These are phyloP conservation scores for Taeniopygia guttata DNA, from an alignment of 2,797 vertebrate species.

Conservation along the genomic window DNA sequence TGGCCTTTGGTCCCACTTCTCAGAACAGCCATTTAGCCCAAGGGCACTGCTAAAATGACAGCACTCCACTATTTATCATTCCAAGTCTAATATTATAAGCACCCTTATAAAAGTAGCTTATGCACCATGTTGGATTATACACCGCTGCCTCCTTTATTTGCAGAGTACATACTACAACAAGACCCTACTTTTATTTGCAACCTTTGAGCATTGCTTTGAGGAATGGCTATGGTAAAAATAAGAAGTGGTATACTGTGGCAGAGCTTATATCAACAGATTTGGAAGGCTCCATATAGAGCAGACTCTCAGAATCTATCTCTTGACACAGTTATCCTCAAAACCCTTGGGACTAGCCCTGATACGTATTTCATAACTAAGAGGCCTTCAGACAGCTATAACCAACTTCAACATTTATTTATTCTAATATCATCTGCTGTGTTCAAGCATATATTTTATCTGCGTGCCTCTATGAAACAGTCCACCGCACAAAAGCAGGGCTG, in stretches of 20 bases:
- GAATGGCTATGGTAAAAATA: not conserved
- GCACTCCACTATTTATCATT: not conserved
- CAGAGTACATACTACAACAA: not conserved
- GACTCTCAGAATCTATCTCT: not conserved
- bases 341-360: conserved; percentile 6
- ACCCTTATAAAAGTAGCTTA: not conserved
- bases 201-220: not conserved
- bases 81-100: not conserved
- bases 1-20: not conserved
- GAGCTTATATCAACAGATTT: not conserved
- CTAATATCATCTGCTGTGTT: conserved; percentile 23
- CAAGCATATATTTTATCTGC: conserved; percentile 11
- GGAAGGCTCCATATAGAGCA: not conserved
- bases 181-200: not conserved
- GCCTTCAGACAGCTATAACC: conserved; percentile 50
- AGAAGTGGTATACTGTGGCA: not conserved
- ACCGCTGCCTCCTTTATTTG: not conserved
- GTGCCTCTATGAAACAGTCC: not conserved
- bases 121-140: not conserved
- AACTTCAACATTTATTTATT: conserved; percentile 57
- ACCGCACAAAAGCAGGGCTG: conserved; percentile 6
- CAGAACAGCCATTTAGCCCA: not conserved
- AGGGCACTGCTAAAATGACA: not conserved
- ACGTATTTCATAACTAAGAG: conserved; percentile 46
- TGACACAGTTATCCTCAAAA: conserved; percentile 21